These are phyloP conservation scores for Myotis davidii DNA, from an alignment of 2,113 vertebrate genomes.

Conservation along the genomic window DNA sequence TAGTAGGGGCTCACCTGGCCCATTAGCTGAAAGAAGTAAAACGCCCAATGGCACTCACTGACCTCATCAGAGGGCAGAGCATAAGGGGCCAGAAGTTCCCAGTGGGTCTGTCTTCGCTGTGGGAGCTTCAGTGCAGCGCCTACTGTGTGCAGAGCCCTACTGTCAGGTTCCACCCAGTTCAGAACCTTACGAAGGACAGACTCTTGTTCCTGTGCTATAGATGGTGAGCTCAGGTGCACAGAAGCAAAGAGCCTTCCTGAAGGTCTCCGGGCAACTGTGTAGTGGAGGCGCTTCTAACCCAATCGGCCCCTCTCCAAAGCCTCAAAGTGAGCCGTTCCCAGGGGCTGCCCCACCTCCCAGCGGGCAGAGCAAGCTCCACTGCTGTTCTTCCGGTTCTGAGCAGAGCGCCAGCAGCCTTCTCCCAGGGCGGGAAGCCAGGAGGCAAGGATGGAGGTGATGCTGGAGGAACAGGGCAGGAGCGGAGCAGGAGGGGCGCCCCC, in stretches of 20 bases:
- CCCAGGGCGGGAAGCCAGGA: not conserved
- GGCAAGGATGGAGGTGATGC: not conserved
- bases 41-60: not conserved
- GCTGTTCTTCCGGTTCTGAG: not conserved
- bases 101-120: not conserved
- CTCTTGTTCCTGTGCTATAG: not conserved
- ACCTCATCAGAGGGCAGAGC: not conserved
- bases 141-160: not conserved
- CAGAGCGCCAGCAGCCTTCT: not conserved
- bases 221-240: not conserved
- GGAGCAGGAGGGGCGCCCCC: fast-evolving
- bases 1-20: not conserved
- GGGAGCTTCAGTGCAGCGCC: not conserved
- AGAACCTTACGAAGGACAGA: not conserved
- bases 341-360: not conserved
- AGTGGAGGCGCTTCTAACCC: not conserved
- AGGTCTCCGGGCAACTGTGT: not conserved
- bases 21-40: not conserved
- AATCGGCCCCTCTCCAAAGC: not conserved
- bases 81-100: not conserved
- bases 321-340: not conserved
- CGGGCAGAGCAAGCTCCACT: no score
- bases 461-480: not conserved
- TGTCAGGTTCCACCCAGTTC: not conserved
- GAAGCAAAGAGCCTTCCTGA: not conserved